These are phyloP conservation scores for Tetrax tetrax DNA, from an alignment of 2,113 vertebrate genomes.

Conservation along the genomic window DNA sequence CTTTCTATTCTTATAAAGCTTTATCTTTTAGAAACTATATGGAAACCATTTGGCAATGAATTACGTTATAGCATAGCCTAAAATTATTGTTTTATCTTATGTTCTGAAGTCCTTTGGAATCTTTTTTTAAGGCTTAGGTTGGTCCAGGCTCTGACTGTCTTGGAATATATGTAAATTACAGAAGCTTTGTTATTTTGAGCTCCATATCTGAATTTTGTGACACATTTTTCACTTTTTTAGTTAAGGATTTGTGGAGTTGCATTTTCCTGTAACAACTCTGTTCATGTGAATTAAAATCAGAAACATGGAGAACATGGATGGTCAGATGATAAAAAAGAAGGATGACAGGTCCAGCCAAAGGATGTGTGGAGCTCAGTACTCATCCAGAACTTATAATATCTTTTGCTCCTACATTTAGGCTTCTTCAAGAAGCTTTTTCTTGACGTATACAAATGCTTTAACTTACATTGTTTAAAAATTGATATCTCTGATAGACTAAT, in stretches of 20 bases:
- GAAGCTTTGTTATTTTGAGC: conserved; percentile 29
- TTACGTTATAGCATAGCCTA: neutral
- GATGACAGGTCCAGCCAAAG: neutral
- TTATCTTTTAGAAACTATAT: conserved; percentile 12
- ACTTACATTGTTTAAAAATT: neutral
- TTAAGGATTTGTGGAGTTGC: conserved; percentile 18
- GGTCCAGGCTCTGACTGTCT: neutral
- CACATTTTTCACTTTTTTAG: conserved; percentile 24
- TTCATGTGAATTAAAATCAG: conserved; percentile 18
- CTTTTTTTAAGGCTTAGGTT: neutral
- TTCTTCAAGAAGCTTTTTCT: neutral
- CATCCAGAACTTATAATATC: neutral
- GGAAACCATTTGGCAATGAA: conserved; percentile 39
- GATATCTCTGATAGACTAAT: neutral
- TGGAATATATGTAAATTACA: neutral
- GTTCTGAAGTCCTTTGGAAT: neutral
- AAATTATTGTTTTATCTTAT: conserved; percentile 57
- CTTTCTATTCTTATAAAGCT: conserved; percentile 7
- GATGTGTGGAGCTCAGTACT: neutral
- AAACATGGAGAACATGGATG: neutral
- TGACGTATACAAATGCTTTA: neutral
- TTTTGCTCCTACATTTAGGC: neutral
- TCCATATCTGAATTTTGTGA: conserved; percentile 10
- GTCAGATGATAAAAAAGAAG: neutral
- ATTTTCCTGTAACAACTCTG: neutral